Base-by-base conservation (phyloP, 2,888 invertebrate species). In the Cistogaster globosa region DNA sequence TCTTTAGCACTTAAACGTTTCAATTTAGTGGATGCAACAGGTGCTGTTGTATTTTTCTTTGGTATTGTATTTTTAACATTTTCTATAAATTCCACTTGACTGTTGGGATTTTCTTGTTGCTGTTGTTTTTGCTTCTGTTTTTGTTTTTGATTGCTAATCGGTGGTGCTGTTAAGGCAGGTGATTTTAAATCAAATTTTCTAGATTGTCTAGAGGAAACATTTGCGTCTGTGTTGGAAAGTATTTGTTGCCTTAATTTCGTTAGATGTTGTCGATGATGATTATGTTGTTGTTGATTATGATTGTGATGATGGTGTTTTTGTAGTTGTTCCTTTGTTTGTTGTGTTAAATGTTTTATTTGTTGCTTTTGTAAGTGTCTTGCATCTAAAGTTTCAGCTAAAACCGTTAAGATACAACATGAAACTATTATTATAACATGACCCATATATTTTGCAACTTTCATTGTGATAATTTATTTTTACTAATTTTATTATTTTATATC, bases 1-100 rank as follows among this genome's bases (percentile, higher is more conserved):
- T 89, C 89, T 22, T 88, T 89, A 2, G 88, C 77, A 65, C 76
- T 88, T 18, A 91, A 42, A 14, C 90, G 89, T 14, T 89, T 89
- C 53, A 91, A 67, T 72, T 83, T 86, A 1, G 86, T 86, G 3
- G 83, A 60, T 2, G 77, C 51, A 11, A n/a, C 78, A 51, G 36
- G 87, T 76, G 72, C 86, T 88, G 89, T 86, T 87, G 69, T 81
- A 16, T 38, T 53, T 68, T 82, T 84, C 76, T 82, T 82, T 82
- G 77, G 78, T 75, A 51, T 69, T 5, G 42, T 11, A 62, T 67
- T 75, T 51, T 71, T 75, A 26, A 55, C 26, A 75, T 75, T 51
- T 42, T 62, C 83, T 63, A 87, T 78, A 38, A 89, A 78, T 76
- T 91, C 90, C 76, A 88, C 90, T 79, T 87, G 83, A 53, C 68